Conservation (phyloP, 1,140 invertebrate genomes). For the Magallana gigas region DNA sequence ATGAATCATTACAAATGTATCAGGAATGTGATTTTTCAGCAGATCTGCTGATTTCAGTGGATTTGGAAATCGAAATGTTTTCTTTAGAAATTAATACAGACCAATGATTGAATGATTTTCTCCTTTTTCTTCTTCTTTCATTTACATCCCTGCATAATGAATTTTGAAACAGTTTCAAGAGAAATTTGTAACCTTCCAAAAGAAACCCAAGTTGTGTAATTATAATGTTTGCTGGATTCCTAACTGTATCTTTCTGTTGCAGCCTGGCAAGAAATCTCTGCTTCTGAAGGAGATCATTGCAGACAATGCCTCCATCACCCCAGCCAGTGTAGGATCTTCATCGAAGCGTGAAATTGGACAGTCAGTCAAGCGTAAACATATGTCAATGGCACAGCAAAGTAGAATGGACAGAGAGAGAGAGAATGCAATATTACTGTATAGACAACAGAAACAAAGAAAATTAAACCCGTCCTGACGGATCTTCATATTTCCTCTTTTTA, state of each 20-base stretch:
- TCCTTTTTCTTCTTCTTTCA: too few species aligned
- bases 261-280: slow-evolving; percentile 65
- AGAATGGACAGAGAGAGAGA: slow-evolving; percentile 65
- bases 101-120: too few species aligned
- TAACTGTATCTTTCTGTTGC: slow-evolving; percentile 38
- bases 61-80: too few species aligned
- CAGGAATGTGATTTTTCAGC: too few species aligned
- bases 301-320: slow-evolving; percentile 14
- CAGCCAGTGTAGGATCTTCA: neutral
- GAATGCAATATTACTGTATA: slow-evolving; percentile 66
- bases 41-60: too few species aligned
- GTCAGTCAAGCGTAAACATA: slow-evolving; percentile 63
- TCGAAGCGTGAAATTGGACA: slow-evolving; percentile 60
- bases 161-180: too few species aligned
- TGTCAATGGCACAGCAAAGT: slow-evolving; percentile 64
- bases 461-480: slow-evolving; percentile 47
- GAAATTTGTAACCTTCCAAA: too few species aligned
- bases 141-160: too few species aligned
- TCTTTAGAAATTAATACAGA: too few species aligned
- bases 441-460: slow-evolving; percentile 64
- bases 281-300: slow-evolving; percentile 63
- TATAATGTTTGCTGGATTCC: neutral
- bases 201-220: neutral
- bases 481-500: too few species aligned
- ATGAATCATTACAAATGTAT: too few species aligned